A percentile compares a stretch with the other conserved stretches of the same genome.
phyloP scores from a whole-genome alignment of 2,888 invertebrate genomes.

The Dusona sp. region DNA sequence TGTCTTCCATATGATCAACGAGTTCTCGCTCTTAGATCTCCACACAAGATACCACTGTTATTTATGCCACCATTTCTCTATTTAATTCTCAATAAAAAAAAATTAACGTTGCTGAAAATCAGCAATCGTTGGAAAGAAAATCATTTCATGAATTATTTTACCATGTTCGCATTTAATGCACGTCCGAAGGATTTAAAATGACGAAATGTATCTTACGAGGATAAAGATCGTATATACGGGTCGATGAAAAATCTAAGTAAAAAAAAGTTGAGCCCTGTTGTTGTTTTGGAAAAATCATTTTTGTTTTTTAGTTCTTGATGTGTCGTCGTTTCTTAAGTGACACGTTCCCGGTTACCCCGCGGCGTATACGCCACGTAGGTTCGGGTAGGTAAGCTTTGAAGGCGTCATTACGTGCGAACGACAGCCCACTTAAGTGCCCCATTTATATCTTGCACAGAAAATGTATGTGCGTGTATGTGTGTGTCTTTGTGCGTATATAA shows the following conservation, averaged over 20 bases:
- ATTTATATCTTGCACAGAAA: constrained; percentile 73
- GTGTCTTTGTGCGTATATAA: constrained; percentile 1
- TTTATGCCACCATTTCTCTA: not conserved
- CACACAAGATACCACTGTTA: not conserved
- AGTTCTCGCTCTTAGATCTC: constrained; percentile 2
- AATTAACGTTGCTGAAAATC: not conserved
- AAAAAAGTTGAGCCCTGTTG: not conserved
- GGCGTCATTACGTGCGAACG: constrained; percentile 79
- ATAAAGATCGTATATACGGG: not conserved
- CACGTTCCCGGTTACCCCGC: constrained; percentile 59
- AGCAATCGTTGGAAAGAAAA: not conserved
- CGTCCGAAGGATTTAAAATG: not conserved
- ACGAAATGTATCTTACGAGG: not conserved
- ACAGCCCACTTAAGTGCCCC: constrained; percentile 78
- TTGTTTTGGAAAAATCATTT: constrained; percentile 10
- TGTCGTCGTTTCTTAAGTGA: constrained; percentile 61
- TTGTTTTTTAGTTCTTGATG: not conserved
- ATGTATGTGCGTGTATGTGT: constrained; percentile 2
- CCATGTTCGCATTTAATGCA: not conserved
- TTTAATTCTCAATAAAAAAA: not conserved
- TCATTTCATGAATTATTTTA: not conserved
- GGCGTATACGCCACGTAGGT: constrained; percentile 53
- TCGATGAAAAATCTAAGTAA: not conserved
- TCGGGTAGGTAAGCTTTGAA: constrained; percentile 77
- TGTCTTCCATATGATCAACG: constrained; percentile 22